Evolutionary conservation across 2,888 invertebrate species (phyloP).

Genomic region (Sturmia bella): DNA sequence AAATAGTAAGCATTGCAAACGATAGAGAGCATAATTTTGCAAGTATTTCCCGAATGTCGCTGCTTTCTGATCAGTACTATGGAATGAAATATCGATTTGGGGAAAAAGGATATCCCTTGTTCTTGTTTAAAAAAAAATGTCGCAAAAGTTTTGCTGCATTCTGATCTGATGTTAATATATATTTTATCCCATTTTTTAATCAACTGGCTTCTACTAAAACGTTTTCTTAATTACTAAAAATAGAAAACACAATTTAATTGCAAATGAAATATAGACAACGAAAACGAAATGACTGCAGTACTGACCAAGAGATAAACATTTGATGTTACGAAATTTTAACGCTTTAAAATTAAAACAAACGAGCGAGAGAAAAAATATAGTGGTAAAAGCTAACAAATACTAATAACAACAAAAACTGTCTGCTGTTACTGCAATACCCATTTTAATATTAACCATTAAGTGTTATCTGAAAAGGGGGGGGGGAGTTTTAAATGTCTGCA

Average conservation of each 20-base stretch:
- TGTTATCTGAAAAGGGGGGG: not conserved
- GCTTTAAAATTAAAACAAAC: slow-evolving; percentile 1
- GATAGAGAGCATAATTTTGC: too few relatives aligned
- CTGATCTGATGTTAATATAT: too few relatives aligned
- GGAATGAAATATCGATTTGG: too few relatives aligned
- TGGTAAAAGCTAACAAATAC: not conserved
- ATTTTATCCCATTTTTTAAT: too few relatives aligned
- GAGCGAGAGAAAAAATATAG: not conserved
- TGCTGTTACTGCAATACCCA: slow-evolving; percentile 1
- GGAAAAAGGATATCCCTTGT: too few relatives aligned
- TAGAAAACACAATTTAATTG: not conserved
- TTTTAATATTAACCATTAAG: slow-evolving; percentile 39
- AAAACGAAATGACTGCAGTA: slow-evolving; percentile 64
- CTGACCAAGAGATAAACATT: slow-evolving; percentile 56
- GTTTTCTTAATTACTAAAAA: not conserved
- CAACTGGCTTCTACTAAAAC: not conserved
- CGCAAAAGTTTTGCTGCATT: too few relatives aligned
- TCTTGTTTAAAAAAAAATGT: too few relatives aligned
- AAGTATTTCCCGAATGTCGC: too few relatives aligned
- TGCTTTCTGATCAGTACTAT: too few relatives aligned
- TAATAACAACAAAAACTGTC: not conserved
- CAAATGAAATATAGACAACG: slow-evolving; percentile 46
- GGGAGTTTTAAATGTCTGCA: not conserved
- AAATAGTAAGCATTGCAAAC: too few relatives aligned
- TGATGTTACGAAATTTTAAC: not conserved